Conservation (phyloP, 1,140 invertebrate species). For the Nautilus pompilius region DNA sequence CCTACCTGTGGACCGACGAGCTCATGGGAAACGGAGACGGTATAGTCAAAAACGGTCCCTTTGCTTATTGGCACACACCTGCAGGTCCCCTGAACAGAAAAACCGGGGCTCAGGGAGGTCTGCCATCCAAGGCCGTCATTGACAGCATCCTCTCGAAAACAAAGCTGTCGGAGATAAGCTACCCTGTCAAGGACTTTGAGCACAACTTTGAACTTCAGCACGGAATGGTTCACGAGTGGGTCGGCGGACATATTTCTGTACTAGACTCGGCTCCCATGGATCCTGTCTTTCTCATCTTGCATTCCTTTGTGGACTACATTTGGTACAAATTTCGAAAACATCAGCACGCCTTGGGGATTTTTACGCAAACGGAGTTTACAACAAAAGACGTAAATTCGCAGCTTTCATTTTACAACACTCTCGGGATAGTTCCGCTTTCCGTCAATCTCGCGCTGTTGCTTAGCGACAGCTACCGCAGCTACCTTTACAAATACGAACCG, state of each 20-base stretch:
- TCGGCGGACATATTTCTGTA: slow-evolving; percentile 15
- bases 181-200: neutral
- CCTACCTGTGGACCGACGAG: slow-evolving; percentile 36
- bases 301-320: slow-evolving; percentile 15
- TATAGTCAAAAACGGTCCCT: slow-evolving; percentile 46
- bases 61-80: neutral
- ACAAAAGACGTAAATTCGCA: no score
- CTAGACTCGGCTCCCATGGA: slow-evolving; percentile 7
- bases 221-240: slow-evolving; percentile 14
- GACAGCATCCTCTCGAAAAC: neutral
- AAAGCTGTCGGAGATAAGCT: neutral
- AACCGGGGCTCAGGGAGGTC: neutral
- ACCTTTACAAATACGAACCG: slow-evolving; percentile 23
- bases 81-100: neutral
- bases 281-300: slow-evolving; percentile 14
- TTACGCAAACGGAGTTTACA: no score
- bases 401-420: no score
- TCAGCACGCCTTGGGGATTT: slow-evolving; percentile 1
- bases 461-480: slow-evolving; percentile 29
- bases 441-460: slow-evolving; percentile 21
- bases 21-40: slow-evolving; percentile 51
- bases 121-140: neutral
- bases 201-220: slow-evolving; percentile 10
- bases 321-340: slow-evolving; percentile 12
- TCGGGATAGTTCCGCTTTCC: neutral